A percentile compares a stretch with the other conserved stretches of the same genome.
phyloP scores from a whole-genome alignment of 1,140 invertebrate species.

The Drosophila repleta region DNA sequence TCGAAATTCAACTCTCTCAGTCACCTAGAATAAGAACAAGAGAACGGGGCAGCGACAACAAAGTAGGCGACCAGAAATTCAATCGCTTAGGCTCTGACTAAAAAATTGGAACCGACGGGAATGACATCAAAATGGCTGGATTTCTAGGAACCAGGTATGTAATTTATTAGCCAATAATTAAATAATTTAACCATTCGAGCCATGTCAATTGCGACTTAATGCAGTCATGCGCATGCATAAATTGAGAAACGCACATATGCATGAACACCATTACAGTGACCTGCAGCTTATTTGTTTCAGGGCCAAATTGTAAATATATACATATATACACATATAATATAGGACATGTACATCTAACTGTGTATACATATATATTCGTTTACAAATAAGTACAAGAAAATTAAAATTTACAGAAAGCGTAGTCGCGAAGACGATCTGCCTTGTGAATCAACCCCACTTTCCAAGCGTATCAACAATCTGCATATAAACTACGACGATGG shows the following conservation, averaged over 20 bases:
- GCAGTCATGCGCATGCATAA: conserved; percentile 14
- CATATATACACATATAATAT: neutral
- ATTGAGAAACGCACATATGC: conserved; percentile 24
- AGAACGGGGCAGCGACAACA: conserved; percentile 44
- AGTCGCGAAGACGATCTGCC: conserved; percentile 77
- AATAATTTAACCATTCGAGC: neutral
- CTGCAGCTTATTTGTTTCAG: conserved; percentile 22
- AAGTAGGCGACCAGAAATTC: conserved; percentile 21
- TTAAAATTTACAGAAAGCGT: conserved; percentile 60
- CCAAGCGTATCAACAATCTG: conserved; percentile 82
- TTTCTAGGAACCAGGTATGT: conserved; percentile 58
- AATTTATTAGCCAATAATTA: neutral
- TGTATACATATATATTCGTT: neutral
- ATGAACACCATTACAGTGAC: conserved; percentile 30
- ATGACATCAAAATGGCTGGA: conserved; percentile 62
- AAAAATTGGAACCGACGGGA: conserved; percentile 13
- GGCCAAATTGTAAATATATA: conserved; percentile 3
- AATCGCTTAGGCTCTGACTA: neutral
- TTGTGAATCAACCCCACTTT: conserved; percentile 76
- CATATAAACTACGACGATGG: conserved; percentile 76
- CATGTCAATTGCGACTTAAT: conserved; percentile 23
- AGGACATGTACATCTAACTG: neutral
- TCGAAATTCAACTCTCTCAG: conserved; percentile 26
- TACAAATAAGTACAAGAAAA: neutral
- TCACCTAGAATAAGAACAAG: conserved; percentile 40